Evolutionary conservation across 2,888 invertebrate species (phyloP), one percentile per base, ranked within the genome.

Genomic region (Cantharis lateralis): DNA sequence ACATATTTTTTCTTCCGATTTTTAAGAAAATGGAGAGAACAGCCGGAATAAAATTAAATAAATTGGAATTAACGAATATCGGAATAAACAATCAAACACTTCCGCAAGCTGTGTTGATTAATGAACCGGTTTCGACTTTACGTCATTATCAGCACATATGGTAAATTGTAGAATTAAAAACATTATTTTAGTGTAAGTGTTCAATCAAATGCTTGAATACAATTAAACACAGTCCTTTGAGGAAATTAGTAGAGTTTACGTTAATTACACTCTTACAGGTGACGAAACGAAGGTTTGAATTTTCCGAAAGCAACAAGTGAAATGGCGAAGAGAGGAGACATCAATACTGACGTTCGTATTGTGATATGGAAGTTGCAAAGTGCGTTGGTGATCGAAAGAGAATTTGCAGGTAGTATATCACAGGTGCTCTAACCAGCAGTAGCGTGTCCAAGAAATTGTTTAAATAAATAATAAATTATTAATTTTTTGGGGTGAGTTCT

Each of bases 301-400:
- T 71, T 74, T 71, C 61, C 32, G 73, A 68, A 78, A 76, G 78
- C 78, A 78, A 78, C 78, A 78, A 78, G 78, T 78, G 76, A 71
- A 78, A 76, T 70, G 62, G 71, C 74, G 76, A 72, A 74, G 73
- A 78, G 75, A 74, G 75, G 71, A 72, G 78, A 75, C 75, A 78
- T 78, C 78, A 76, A 78, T 76, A 78, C 78, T 78, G 71, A 48
- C 74, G 71, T 74, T 78, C 64, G 66, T 62, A 32, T 74, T 75
- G 71, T 76, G 76, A 68, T 74, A 76, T 76, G 73, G 76, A 78
- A 78, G 76, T 78, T 78, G 70, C 72, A 75, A 78, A 78, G 72
- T 78, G 71, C 74, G 70, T 72, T 75, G 72, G 75, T 78, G 77
- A 73, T 75, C 71, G 70, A 69, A 76, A 76, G 74, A 76, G 76